Evolutionary conservation across 1,140 invertebrate species (phyloP).

Genomic region (Drosophila nannoptera): DNA sequence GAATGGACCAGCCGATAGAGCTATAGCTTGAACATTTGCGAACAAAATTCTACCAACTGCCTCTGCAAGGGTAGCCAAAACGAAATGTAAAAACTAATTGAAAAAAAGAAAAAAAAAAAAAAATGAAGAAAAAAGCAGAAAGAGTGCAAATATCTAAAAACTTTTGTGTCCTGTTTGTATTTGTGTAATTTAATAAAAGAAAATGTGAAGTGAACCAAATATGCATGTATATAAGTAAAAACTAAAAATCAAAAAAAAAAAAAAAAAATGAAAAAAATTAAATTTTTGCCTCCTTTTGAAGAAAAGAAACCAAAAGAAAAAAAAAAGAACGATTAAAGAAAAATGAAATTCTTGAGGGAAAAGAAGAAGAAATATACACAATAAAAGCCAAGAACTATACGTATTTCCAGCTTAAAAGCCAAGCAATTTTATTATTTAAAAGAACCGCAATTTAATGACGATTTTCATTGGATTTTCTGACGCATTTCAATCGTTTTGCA

Average conservation of each 20-base stretch:
- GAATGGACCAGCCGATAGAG: not conserved
- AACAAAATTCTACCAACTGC: not conserved
- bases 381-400: conserved; percentile 37
- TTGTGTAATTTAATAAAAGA: conserved; percentile 19
- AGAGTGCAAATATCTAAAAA: not conserved
- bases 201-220: conserved; percentile 27
- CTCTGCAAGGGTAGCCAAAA: conserved; percentile 12
- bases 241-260: not conserved
- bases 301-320: not conserved
- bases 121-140: not conserved
- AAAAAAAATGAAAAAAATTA: not conserved
- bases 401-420: conserved; percentile 32
- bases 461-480: not conserved
- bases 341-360: conserved; percentile 8
- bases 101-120: not conserved
- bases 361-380: conserved; percentile 23
- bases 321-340: not conserved
- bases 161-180: conserved; percentile 9
- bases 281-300: conserved; percentile 27
- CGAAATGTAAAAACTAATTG: not conserved
- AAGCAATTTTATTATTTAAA: not conserved
- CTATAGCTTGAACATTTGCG: not conserved
- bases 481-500: not conserved
- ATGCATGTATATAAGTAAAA: conserved; percentile 24
- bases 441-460: not conserved